Conservation (phyloP, 2,113 vertebrate species). For the Chamaea fasciata region DNA sequence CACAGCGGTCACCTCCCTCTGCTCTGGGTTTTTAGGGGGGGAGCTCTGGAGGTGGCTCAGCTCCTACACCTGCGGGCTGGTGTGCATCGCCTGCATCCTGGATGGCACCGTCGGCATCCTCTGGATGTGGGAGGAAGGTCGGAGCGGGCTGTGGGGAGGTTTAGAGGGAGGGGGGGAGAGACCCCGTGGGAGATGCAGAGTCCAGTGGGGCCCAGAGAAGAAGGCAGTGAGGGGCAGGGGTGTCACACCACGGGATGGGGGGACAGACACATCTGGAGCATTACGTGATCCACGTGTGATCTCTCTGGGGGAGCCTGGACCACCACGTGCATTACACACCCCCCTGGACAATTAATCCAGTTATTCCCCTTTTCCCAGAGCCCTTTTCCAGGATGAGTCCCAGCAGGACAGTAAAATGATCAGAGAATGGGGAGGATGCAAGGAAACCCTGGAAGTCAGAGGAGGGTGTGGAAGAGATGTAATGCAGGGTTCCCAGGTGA, state of each 20-base stretch:
- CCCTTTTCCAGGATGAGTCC: neutral
- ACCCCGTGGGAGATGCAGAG: accelerated
- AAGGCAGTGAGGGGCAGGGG: neutral
- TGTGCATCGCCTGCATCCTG: neutral
- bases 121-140: constrained; percentile 56
- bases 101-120: neutral
- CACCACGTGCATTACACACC: accelerated
- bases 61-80: constrained; percentile 27
- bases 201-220: neutral
- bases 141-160: accelerated
- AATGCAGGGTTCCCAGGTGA: accelerated
- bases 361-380: neutral
- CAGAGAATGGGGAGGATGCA: neutral
- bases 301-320: accelerated
- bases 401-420: neutral
- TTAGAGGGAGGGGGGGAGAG: neutral
- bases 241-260: accelerated
- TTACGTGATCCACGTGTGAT: accelerated
- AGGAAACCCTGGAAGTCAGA: neutral
- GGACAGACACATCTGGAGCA: accelerated
- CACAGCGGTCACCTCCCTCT: accelerated
- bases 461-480: neutral
- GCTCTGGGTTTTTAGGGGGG: constrained; percentile 1
- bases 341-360: accelerated
- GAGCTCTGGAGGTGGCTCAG: constrained; percentile 60